A percentile compares a stretch with the other conserved stretches of the same genome.
Evolutionary conservation across 2,113 vertebrate genomes (phyloP).

Genomic region (Aix galericulata): DNA sequence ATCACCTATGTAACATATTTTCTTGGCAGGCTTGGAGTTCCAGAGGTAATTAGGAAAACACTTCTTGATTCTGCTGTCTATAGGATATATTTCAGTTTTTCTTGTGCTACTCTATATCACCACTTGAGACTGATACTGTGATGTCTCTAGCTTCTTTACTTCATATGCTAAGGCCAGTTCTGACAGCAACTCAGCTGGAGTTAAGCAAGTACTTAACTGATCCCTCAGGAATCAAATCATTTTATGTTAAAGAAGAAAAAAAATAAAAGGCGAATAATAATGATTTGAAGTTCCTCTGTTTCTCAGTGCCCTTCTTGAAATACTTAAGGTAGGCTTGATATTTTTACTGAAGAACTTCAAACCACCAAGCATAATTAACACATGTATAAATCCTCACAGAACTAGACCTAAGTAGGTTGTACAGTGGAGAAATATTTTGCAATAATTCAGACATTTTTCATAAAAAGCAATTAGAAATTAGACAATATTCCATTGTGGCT

Average conservation of each 20-base stretch:
- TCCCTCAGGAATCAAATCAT: not conserved
- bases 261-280: not conserved
- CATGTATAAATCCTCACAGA: not conserved
- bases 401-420: not conserved
- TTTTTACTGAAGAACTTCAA: not conserved
- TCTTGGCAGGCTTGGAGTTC: not conserved
- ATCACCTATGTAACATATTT: not conserved
- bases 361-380: not conserved
- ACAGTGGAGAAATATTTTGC: not conserved
- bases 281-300: not conserved
- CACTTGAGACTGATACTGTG: not conserved
- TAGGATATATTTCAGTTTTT: not conserved
- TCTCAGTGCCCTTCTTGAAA: not conserved
- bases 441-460: slow-evolving; percentile 15
- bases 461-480: slow-evolving; percentile 17
- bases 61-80: not conserved
- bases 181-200: not conserved
- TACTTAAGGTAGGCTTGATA: not conserved
- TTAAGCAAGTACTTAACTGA: not conserved
- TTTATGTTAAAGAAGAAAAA: not conserved
- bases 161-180: not conserved
- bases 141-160: not conserved
- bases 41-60: not conserved
- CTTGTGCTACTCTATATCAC: not conserved
- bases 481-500: not conserved